Conservation (phyloP, 2,113 vertebrate genomes). For the Leucoraja erinaceus region DNA sequence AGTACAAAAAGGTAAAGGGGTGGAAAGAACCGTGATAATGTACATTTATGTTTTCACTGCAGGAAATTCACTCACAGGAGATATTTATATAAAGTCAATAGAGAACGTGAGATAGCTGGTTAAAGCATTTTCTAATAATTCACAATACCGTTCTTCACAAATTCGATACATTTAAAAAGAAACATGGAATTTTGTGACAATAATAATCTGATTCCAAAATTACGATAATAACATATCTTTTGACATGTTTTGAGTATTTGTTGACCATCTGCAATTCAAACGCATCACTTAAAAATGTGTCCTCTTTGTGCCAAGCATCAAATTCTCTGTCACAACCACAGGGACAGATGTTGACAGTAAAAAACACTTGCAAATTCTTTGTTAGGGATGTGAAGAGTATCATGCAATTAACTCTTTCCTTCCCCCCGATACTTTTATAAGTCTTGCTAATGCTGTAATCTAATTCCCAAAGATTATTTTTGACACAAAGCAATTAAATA, state of each 20-base stretch:
- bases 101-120: not conserved
- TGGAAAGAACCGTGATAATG: too few species aligned
- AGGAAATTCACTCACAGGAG: not conserved
- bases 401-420: too few species aligned
- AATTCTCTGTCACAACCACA: not conserved
- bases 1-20: too few species aligned
- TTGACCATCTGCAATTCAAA: not conserved
- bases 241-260: not conserved
- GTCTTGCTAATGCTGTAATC: not conserved
- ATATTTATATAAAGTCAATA: not conserved
- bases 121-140: not conserved
- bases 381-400: too few species aligned
- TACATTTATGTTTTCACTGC: not conserved
- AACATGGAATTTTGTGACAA: not conserved
- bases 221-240: not conserved
- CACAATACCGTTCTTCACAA: not conserved
- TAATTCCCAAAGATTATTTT: not conserved
- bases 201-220: not conserved
- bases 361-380: too few species aligned
- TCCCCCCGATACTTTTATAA: too few species aligned
- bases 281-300: not conserved
- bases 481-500: not conserved
- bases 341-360: too few species aligned
- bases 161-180: not conserved
- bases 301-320: not conserved